Evolutionary conservation across 2,888 invertebrate species (phyloP).

Genomic region (Ptycholaimellus sp.): DNA sequence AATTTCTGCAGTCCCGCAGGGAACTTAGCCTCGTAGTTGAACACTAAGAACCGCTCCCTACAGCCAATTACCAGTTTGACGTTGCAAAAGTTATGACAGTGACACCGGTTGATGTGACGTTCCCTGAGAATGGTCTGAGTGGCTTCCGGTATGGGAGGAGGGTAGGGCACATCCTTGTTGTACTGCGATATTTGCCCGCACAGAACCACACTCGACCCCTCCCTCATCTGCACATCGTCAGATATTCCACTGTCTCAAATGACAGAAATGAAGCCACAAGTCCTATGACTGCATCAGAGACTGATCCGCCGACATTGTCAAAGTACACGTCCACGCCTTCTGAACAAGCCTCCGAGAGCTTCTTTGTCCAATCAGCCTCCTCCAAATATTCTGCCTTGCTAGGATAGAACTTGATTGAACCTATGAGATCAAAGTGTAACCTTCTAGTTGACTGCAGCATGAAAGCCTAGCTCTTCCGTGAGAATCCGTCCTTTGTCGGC

Average conservation of each 20-base stretch:
- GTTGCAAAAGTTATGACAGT: too few relatives aligned
- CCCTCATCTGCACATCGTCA: conserved; percentile 22
- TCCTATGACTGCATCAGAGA: conserved; percentile 26
- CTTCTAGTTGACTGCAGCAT: conserved; percentile 27
- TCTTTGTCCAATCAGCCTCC: too few relatives aligned
- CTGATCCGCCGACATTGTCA: conserved; percentile 29
- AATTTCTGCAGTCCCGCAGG: conserved; percentile 18
- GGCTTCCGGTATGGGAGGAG: conserved; percentile 24
- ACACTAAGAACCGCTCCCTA: conserved; percentile 27
- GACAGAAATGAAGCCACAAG: conserved; percentile 13
- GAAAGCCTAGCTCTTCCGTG: conserved; percentile 22
- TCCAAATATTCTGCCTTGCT: conserved; percentile 15
- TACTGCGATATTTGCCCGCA: conserved; percentile 30
- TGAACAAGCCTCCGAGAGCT: conserved; percentile 20
- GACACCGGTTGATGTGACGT: conserved; percentile 22
- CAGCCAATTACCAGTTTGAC: background rate
- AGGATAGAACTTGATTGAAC: background rate
- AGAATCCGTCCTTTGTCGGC: conserved; percentile 25
- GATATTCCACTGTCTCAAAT: background rate
- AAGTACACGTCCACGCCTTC: conserved; percentile 28
- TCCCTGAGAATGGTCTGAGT: conserved; percentile 12
- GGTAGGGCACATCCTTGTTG: conserved; percentile 28
- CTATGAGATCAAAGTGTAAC: too few relatives aligned
- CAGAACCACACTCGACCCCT: conserved; percentile 24
- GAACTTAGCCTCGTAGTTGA: conserved; percentile 25